Percentiles rank a stretch among this genome's conserved stretches.
These are phyloP conservation scores for Rhamnusium bicolor DNA, from an alignment of 2,888 invertebrate species.

Conservation along the genomic window DNA sequence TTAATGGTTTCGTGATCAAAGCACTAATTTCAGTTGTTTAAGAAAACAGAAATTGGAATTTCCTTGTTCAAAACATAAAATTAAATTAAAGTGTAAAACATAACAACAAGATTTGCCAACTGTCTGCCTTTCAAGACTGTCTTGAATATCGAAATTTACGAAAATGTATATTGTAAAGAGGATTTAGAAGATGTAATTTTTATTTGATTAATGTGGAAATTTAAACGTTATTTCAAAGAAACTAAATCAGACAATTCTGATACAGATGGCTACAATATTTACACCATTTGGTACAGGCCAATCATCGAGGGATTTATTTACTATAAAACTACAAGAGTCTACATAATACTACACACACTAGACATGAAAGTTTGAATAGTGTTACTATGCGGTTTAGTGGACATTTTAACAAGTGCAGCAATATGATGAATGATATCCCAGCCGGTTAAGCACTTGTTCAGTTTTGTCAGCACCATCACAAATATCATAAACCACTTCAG, in stretches of 20 bases:
- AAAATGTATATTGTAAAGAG: too few species aligned
- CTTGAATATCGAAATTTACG: too few species aligned
- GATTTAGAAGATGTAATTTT: too few species aligned
- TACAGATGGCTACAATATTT: neutral
- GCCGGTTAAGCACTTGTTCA: conserved; percentile 41
- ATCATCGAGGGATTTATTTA: neutral
- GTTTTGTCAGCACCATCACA: conserved; percentile 31
- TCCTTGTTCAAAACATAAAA: too few species aligned
- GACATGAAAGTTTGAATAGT: conserved; percentile 17
- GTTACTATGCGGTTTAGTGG: conserved; percentile 36
- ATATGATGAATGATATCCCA: conserved; percentile 42
- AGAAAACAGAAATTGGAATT: too few species aligned
- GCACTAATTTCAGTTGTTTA: too few species aligned
- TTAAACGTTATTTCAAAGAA: too few species aligned
- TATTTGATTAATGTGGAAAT: too few species aligned
- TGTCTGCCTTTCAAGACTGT: too few species aligned
- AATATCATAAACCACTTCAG: conserved; percentile 29
- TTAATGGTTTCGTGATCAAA: too few species aligned
- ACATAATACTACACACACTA: neutral
- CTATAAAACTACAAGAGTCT: neutral
- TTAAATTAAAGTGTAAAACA: too few species aligned
- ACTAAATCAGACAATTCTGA: neutral
- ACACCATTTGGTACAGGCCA: neutral
- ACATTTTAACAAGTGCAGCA: conserved; percentile 36
- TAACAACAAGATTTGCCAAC: too few species aligned